phyloP scores from a whole-genome alignment of 92 coral and sea anemone species.

The Actinostola sp. region DNA sequence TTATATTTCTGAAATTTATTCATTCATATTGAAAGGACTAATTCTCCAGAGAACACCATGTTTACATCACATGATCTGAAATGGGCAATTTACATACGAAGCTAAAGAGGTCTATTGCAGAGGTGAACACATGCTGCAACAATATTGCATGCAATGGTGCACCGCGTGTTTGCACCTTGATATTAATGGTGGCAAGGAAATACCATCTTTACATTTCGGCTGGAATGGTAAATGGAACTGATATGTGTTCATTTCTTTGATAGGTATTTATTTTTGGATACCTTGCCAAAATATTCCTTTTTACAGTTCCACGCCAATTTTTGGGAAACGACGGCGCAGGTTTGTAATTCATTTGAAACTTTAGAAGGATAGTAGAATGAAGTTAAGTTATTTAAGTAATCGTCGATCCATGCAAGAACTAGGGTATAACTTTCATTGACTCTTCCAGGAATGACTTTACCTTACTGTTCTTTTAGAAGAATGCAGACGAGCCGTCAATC shows the following conservation, averaged over 20 bases:
- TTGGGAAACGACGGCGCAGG: background rate
- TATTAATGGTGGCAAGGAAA: too few relatives aligned
- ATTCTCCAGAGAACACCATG: too few relatives aligned
- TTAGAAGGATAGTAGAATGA: background rate
- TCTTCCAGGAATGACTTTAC: background rate
- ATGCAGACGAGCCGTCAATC: background rate
- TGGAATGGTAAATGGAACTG: background rate
- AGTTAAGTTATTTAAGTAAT: background rate
- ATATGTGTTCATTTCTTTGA: slow-evolving; percentile 9
- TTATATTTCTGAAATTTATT: too few relatives aligned
- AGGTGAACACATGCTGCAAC: too few relatives aligned
- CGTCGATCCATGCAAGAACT: background rate
- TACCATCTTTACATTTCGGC: background rate
- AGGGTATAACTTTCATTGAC: background rate
- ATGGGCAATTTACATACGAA: too few relatives aligned
- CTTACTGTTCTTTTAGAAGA: background rate
- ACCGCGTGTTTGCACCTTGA: too few relatives aligned
- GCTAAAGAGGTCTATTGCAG: too few relatives aligned
- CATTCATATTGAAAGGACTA: too few relatives aligned
- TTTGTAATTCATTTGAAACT: background rate
- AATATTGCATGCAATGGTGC: too few relatives aligned
- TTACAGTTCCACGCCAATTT: background rate
- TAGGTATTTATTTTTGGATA: background rate
- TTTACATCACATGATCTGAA: too few relatives aligned
- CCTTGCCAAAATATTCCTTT: background rate